Conservation (phyloP, 1,140 invertebrate genomes). For the Acromyrmex charruanus region DNA sequence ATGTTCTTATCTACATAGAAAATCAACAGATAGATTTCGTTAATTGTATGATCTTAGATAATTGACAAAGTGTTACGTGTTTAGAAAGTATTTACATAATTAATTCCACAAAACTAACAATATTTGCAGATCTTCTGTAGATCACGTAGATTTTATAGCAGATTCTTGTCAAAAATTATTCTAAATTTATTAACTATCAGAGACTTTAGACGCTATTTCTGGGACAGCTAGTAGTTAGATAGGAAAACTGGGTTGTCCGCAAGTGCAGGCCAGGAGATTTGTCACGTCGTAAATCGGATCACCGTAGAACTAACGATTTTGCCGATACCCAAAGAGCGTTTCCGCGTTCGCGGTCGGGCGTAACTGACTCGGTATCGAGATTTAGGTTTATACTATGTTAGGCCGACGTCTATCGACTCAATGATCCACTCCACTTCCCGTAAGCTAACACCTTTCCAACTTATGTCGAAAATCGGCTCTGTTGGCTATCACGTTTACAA, state of each 20-base stretch:
- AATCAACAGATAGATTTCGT: neutral
- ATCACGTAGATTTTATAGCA: neutral
- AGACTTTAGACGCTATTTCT: slow-evolving; percentile 47
- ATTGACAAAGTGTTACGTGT: neutral
- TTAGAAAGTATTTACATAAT: neutral
- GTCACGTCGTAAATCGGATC: slow-evolving; percentile 76
- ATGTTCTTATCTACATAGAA: neutral
- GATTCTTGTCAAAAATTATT: slow-evolving; percentile 7
- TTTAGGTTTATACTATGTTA: slow-evolving; percentile 66
- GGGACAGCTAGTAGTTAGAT: slow-evolving; percentile 36
- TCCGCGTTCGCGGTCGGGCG: slow-evolving; percentile 66
- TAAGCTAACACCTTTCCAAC: slow-evolving; percentile 23
- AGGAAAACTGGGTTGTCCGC: slow-evolving; percentile 61
- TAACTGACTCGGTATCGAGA: slow-evolving; percentile 73
- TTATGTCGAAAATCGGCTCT: slow-evolving; percentile 5
- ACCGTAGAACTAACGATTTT: slow-evolving; percentile 74
- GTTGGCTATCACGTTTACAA: neutral
- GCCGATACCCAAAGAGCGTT: slow-evolving; percentile 76
- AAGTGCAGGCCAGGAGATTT: slow-evolving; percentile 67
- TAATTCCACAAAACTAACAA: neutral
- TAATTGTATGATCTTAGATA: neutral
- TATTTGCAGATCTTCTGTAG: neutral
- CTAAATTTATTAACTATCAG: slow-evolving; percentile 19
- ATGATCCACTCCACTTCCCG: slow-evolving; percentile 46
- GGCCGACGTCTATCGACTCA: slow-evolving; percentile 47